phyloP scores from a whole-genome alignment of 2,797 vertebrate species.

The Lutra lutra region DNA sequence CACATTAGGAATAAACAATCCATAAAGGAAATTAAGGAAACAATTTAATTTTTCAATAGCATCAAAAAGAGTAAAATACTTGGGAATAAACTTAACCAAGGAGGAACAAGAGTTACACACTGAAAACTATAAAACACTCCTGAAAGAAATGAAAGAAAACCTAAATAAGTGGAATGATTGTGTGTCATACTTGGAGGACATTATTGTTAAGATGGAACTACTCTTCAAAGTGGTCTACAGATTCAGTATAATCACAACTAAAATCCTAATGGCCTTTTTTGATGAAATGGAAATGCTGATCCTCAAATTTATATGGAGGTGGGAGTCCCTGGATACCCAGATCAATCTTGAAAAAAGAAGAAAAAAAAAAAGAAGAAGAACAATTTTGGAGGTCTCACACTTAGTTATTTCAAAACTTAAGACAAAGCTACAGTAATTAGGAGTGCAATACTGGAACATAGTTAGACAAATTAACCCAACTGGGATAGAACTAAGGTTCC shows the following conservation, averaged over 20 bases:
- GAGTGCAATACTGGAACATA: background rate
- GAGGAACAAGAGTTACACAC: background rate
- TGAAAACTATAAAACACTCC: background rate
- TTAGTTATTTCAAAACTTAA: slow-evolving; percentile 17
- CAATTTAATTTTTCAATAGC: background rate
- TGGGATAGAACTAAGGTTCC: background rate
- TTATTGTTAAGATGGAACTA: slow-evolving; percentile 20
- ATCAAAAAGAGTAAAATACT: background rate
- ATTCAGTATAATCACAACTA: background rate
- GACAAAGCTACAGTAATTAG: background rate
- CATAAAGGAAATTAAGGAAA: background rate
- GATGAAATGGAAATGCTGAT: background rate
- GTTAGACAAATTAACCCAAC: background rate
- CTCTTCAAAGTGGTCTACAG: background rate
- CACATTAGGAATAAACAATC: background rate
- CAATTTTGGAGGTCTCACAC: background rate
- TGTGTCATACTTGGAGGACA: background rate
- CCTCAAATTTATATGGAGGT: background rate
- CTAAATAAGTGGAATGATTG: slow-evolving; percentile 19
- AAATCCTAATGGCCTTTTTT: background rate
- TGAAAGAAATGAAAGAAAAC: background rate
- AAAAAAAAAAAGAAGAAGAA: background rate
- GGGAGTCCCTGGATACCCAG: background rate
- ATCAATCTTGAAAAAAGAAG: background rate
- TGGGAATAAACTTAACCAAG: background rate